Base-by-base conservation (phyloP, 2,113 vertebrate species). In the Gallinago undulata region DNA sequence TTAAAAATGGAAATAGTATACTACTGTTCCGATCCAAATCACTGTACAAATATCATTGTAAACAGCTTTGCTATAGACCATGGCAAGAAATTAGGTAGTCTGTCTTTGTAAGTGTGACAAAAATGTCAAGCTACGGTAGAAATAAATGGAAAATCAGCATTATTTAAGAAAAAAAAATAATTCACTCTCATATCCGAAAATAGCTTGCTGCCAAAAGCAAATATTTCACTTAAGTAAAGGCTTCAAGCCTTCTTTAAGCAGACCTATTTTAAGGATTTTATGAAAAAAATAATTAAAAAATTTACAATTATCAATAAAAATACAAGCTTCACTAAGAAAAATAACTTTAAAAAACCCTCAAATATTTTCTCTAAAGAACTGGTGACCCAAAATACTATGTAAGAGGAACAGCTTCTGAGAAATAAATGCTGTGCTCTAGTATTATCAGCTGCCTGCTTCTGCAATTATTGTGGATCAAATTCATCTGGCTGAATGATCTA, bases 151-250 rank as follows among this genome's bases (percentile, higher is more conserved):
- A 94, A 96, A 89, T 53, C 51, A 90, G 17, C 35, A 81, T 78
- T 77, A 92, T 89, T 96, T 92, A 90, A 77, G 43, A 35, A 18
- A 51, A 96, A 96, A 96, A 92, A 84, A 24, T 35, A 69, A 86
- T n/a, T 75, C 60, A 48, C 13, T 85, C 19, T 70, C 23, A 59
- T 85, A 77, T 90, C 47, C 28, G 63, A 92, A 93, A 93, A 75
- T 16, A 93, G 4, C 5, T 90, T 37, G 6, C 68, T 80, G 31
- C 30, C 50, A 80, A 83, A 94, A 83, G 19, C 19, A 90, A 85
- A 17, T 84, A 87, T 64, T 86, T 92, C 76, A 75, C 48, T 90
- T 56, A 37, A 68, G 31, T 84, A 76, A 90, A 77, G 39, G 11
- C 10, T 76, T 74, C 10, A 5, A 69, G 6, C 12, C 7, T 68